Evolutionary conservation across 2,888 invertebrate genomes (phyloP).

Genomic region (Drosophila hamatofila): DNA sequence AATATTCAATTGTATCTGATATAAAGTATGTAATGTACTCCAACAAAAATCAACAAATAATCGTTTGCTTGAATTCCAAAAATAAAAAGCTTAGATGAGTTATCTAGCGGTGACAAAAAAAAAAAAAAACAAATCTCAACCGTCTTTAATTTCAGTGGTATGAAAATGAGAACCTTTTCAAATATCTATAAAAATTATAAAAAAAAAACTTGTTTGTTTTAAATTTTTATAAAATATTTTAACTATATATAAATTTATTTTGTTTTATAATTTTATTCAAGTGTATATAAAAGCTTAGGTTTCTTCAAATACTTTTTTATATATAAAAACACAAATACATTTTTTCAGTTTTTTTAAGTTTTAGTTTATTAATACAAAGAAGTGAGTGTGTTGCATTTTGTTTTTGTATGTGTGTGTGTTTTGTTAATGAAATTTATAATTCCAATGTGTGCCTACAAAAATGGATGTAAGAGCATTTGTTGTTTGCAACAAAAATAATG

Average conservation of each 20-base stretch:
- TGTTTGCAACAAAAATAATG: slow-evolving; percentile 51
- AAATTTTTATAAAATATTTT: neutral
- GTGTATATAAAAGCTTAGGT: neutral
- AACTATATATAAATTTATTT: neutral
- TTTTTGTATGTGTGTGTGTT: slow-evolving; percentile 24
- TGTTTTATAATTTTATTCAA: neutral
- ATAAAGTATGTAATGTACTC: slow-evolving; percentile 74
- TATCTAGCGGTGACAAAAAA: slow-evolving; percentile 81
- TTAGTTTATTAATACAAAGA: slow-evolving; percentile 79
- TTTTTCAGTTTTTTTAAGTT: slow-evolving; percentile 45
- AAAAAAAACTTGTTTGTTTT: neutral
- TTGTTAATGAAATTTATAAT: slow-evolving; percentile 76
- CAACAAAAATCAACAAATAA: slow-evolving; percentile 57
- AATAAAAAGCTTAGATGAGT: slow-evolving; percentile 83
- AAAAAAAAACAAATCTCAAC: slow-evolving; percentile 45
- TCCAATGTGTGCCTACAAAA: slow-evolving; percentile 54
- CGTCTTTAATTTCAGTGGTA: slow-evolving; percentile 41
- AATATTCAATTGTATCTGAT: slow-evolving; percentile 75
- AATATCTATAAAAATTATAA: neutral
- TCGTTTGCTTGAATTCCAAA: slow-evolving; percentile 84
- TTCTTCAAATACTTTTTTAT: neutral
- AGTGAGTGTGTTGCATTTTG: slow-evolving; percentile 48
- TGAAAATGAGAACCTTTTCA: neutral
- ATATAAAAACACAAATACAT: neutral
- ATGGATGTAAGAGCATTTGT: slow-evolving; percentile 39